phyloP scores from a whole-genome alignment of 2,113 vertebrate genomes.

The Halichoerus grypus region DNA sequence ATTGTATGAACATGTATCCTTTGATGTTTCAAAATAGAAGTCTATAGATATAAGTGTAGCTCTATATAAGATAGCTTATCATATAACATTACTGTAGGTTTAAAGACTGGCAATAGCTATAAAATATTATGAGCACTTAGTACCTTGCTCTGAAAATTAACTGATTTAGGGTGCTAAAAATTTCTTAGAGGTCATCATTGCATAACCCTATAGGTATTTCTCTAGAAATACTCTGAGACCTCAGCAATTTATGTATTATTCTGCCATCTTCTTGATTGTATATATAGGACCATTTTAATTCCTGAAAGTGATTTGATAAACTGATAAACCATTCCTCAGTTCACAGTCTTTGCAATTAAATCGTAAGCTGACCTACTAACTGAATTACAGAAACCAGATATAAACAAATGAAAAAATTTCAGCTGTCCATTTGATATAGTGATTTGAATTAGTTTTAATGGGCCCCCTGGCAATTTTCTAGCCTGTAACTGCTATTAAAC shows the following conservation, averaged over 20 bases:
- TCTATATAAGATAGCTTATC: neutral
- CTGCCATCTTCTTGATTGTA: neutral
- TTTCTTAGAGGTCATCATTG: neutral
- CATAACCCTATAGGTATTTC: neutral
- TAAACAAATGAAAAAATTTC: conserved; percentile 69
- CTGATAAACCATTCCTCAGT: neutral
- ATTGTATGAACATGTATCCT: neutral
- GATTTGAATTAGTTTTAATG: conserved; percentile 63
- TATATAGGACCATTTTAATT: neutral
- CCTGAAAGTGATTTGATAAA: conserved; percentile 35
- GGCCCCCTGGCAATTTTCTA: conserved; percentile 46
- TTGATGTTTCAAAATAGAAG: neutral
- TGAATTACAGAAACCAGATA: conserved; percentile 60
- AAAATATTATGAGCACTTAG: neutral
- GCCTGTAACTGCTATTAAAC: conserved; percentile 13
- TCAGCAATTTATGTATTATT: neutral
- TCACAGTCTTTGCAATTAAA: conserved; percentile 53
- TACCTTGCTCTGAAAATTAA: neutral
- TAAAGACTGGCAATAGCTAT: neutral
- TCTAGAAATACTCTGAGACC: neutral
- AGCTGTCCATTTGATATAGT: conserved; percentile 48
- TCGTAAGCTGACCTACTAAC: conserved; percentile 30
- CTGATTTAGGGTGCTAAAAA: neutral
- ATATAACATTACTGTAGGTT: neutral
- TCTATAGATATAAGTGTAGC: neutral